A percentile compares a stretch with the other conserved stretches of the same genome.
phyloP scores from a whole-genome alignment of 2,888 invertebrate species.

The Meganola albula region DNA sequence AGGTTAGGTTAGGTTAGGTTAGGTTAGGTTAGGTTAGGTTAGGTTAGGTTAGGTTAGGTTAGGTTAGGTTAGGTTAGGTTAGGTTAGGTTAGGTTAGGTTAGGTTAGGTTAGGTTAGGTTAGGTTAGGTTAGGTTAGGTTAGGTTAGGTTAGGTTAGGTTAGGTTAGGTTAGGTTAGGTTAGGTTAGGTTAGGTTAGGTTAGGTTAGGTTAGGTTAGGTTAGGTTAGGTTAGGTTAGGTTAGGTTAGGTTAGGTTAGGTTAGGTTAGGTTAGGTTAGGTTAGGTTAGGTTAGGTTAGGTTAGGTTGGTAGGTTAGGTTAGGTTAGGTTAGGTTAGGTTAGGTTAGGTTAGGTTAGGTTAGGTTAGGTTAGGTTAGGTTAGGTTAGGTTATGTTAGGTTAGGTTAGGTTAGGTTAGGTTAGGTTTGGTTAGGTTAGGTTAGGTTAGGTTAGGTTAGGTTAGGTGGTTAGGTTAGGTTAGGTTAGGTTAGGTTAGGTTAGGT shows the following conservation, averaged over 20 bases:
- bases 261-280: slow-evolving; percentile 10
- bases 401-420: slow-evolving; percentile 3
- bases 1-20: slow-evolving; percentile 10
- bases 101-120: slow-evolving; percentile 6
- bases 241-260: slow-evolving; percentile 10
- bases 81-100: slow-evolving; percentile 10
- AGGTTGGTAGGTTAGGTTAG: slow-evolving; percentile 10
- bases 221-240: slow-evolving; percentile 10
- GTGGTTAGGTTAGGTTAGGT: slow-evolving; percentile 3
- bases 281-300: slow-evolving; percentile 10
- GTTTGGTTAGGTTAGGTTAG: slow-evolving; percentile 3
- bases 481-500: slow-evolving; percentile 3
- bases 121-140: slow-evolving; percentile 6
- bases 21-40: slow-evolving; percentile 7
- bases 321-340: slow-evolving; percentile 10
- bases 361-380: not conserved
- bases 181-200: slow-evolving; percentile 5
- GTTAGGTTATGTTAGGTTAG: not conserved
- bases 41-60: slow-evolving; percentile 6
- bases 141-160: slow-evolving; percentile 10
- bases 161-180: slow-evolving; percentile 10
- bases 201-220: slow-evolving; percentile 7
- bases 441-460: slow-evolving; percentile 3
- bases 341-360: slow-evolving; percentile 8
- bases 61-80: slow-evolving; percentile 10